These are phyloP conservation scores for Eubucco bourcierii DNA, from an alignment of 2,113 vertebrate species.

Conservation along the genomic window DNA sequence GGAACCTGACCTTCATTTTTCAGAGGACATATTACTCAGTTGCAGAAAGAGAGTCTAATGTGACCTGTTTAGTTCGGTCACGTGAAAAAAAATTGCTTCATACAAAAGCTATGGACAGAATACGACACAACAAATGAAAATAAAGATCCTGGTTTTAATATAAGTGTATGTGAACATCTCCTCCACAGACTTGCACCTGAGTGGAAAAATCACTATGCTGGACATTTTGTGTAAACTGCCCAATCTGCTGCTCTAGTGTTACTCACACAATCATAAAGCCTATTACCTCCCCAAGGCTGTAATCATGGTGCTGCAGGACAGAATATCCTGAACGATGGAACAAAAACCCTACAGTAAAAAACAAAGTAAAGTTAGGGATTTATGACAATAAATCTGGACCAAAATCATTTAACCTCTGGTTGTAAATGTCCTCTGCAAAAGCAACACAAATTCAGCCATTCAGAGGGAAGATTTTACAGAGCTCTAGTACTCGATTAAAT, in stretches of 20 bases:
- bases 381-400: neutral
- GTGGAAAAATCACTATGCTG: neutral
- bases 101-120: neutral
- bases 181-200: neutral
- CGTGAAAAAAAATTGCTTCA: neutral
- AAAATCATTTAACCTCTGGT: neutral
- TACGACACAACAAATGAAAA: neutral
- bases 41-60: neutral
- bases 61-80: neutral
- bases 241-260: slow-evolving; percentile 8
- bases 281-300: slow-evolving; percentile 11
- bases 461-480: neutral
- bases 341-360: neutral
- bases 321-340: slow-evolving; percentile 23
- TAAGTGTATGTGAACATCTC: neutral
- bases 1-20: neutral
- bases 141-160: neutral
- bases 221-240: slow-evolving; percentile 16
- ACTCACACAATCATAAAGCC: slow-evolving; percentile 13
- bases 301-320: neutral
- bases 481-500: neutral
- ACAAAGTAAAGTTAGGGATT: neutral
- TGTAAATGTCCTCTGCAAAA: slow-evolving; percentile 25
- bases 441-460: neutral
- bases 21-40: neutral